Evolutionary conservation across 2,888 invertebrate species (phyloP), one percentile per base, ranked within the genome.

Genomic region (Oxystoma pomonae): DNA sequence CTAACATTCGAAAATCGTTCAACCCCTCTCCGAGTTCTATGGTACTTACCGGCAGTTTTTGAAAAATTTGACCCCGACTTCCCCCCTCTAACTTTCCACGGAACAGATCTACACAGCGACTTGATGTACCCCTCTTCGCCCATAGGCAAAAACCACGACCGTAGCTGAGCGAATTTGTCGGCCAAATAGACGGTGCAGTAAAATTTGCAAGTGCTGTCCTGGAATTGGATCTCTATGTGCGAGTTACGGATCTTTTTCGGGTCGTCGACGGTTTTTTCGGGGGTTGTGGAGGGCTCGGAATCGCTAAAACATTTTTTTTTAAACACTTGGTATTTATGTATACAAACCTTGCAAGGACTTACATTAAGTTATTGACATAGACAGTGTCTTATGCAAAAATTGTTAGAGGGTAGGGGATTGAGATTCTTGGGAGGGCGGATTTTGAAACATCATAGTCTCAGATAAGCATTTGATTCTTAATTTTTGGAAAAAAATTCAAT

Each of bases 51-150:
- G 79, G 87, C 85, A 51, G 96, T 97, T 83, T 98, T 98, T 76
- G 94, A 92, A 83, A 99, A 99, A 35, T 91, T 88, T 5, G 96
- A 97, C 0, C 98, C 98, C 0, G 98, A 98, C 81, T 99, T 99
- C 35, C 99, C 99, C 2, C 98, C 99, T 68, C 91, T 85, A 0
- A 98, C 96, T 57, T 92, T 91, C 97, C 97, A 98, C 61, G 90
- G 90, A 50, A 91, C 86, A 75, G 95, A 95, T 67, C 90, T 85
- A 50, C 92, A 87, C 61, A 97, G 82, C 19, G 96, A 96, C 9
- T 95, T 85, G n/a, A 94, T 88, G 77, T 90, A 93, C 0, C 88
- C 89, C 68, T 89, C 88, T 78, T 87, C 93, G 49, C 88, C 84
- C 22, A 74, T 74, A 0, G 77, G 76, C 49, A 75, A 75, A 68